phyloP scores from a whole-genome alignment of 2,888 invertebrate species.

The Schizotus pectinicornis region DNA sequence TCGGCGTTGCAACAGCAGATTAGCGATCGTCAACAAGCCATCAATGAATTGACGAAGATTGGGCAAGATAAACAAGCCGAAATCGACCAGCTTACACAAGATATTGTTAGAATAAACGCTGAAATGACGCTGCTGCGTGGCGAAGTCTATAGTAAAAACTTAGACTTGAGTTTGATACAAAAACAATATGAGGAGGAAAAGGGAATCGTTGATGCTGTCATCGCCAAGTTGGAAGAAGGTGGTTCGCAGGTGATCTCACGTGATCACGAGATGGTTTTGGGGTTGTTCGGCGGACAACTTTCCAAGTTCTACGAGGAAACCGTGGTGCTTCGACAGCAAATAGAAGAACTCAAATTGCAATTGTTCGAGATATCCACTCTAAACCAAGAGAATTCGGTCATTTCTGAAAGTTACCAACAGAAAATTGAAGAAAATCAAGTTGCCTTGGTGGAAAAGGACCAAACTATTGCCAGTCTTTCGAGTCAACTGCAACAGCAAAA shows the following conservation, averaged over 20 bases:
- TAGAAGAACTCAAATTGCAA: slow-evolving; percentile 1
- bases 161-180: slow-evolving; percentile 4
- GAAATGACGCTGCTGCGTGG: not conserved
- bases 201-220: slow-evolving; percentile 4
- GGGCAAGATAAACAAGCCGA: slow-evolving; percentile 44
- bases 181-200: not conserved
- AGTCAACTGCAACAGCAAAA: slow-evolving; percentile 36
- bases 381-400: slow-evolving; percentile 19
- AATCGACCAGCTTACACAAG: slow-evolving; percentile 4
- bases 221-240: not conserved
- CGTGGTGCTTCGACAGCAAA: not conserved
- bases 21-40: slow-evolving; percentile 47
- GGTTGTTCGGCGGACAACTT: not conserved
- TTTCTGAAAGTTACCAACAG: slow-evolving; percentile 28
- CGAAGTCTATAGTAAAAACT: not conserved
- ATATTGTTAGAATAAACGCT: not conserved
- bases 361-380: slow-evolving; percentile 17
- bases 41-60: slow-evolving; percentile 45
- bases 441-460: slow-evolving; percentile 27
- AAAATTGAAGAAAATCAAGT: slow-evolving; percentile 30
- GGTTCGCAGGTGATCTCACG: not conserved
- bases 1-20: slow-evolving; percentile 54
- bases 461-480: slow-evolving; percentile 29
- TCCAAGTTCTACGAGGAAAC: not conserved
- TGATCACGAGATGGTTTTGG: not conserved